Base-by-base conservation (phyloP, 2,113 vertebrate species). In the Trichechus manatus region DNA sequence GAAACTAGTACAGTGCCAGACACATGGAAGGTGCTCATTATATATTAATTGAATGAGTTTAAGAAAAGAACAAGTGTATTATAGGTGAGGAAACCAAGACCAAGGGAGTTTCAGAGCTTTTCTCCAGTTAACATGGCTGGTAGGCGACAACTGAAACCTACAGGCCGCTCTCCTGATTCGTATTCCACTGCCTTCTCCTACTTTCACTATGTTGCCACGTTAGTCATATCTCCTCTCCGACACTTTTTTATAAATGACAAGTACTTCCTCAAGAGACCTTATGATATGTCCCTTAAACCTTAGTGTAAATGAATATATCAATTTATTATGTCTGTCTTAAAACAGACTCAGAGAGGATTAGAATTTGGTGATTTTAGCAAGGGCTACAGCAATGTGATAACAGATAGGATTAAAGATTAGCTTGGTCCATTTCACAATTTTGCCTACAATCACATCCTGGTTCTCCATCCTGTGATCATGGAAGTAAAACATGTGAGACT, bases 361-460 rank as follows among this genome's bases (percentile, higher is more conserved):
- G 15, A 89, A 96, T 61, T 36, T 89, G 31, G 59, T 61, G 31
- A 75, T 82, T 81, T 95, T 80, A 64, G 31, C 20, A 50, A 93
- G 29, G 39, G 11, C 0, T 11, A 88, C 5, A 85, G 36, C 29
- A 74, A 13, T 74, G 80, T 61, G 33, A 31, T 78, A 23, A 72
- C 44, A 88, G 13, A 47, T 6, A 72, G 1, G 9, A 50, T 75
- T n/a, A 66, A 95, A 87, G 5, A 75, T 20, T 7, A 86, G 39
- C 6, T 63, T 10, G 19, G 33, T 27, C 9, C 25, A 63, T 20
- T 86, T 86, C 17, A 39, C 29, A 91, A 17, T 80, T 94, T 80
- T 75, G 9, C 19, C 39, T 89, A 70, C 15, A 89, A 61, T 22
- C 13, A 72, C 8, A 80, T 44, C 15, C 27, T 64, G 20, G 9